phyloP scores from a whole-genome alignment of 2,797 vertebrate genomes.

The Psittacula echo region DNA sequence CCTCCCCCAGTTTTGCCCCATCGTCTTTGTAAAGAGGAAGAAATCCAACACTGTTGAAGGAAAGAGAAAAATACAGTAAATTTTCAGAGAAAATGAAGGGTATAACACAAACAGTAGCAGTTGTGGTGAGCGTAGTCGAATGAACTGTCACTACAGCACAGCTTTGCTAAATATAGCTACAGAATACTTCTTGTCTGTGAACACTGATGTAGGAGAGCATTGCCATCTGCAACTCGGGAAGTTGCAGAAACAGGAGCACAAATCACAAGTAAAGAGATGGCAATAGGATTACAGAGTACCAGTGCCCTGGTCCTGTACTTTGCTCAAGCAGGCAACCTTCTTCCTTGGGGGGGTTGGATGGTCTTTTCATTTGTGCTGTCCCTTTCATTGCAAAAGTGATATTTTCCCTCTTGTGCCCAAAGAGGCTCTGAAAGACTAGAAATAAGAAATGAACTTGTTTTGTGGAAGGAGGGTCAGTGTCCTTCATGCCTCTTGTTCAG shows the following conservation, averaged over 20 bases:
- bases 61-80: background rate
- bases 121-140: background rate
- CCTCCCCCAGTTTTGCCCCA: background rate
- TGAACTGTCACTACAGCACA: background rate
- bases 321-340: accelerated
- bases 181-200: background rate
- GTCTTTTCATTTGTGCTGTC: background rate
- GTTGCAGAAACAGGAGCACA: background rate
- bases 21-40: background rate
- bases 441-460: background rate
- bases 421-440: background rate
- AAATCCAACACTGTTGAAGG: background rate
- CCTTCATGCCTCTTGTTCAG: background rate
- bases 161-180: constrained; percentile 22
- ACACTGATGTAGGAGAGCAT: background rate
- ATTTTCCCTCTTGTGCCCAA: background rate
- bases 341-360: background rate
- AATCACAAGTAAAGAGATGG: background rate
- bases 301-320: background rate
- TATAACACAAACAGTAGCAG: background rate
- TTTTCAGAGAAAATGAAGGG: background rate
- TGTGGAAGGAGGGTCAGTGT: background rate
- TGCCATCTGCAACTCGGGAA: background rate
- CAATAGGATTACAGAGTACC: background rate
- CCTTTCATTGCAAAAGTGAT: background rate